Percentiles rank a stretch among this genome's conserved stretches.
Conservation (phyloP, 2,113 vertebrate species). For the Hassar affinis region DNA sequence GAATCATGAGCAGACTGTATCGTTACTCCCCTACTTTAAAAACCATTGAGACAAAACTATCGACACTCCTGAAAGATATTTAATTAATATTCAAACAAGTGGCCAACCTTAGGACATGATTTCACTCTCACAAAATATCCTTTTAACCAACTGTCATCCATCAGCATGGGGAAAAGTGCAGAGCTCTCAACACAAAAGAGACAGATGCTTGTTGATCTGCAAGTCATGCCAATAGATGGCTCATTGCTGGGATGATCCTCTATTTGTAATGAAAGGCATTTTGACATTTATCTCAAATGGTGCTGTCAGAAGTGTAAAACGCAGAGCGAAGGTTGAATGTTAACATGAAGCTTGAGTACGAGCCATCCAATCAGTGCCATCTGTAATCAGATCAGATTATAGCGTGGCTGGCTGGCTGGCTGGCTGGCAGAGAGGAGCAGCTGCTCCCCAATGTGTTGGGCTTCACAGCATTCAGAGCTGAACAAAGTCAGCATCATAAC, state of each 20-base stretch:
- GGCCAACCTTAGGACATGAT: not conserved
- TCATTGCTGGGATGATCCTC: not conserved
- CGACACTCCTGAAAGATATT: not conserved
- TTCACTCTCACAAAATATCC: not conserved
- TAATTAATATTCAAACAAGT: not conserved
- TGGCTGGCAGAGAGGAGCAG: slow-evolving; percentile 48
- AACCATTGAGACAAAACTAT: not conserved
- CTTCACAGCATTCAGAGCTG: slow-evolving; percentile 16
- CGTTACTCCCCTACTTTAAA: too few relatives aligned
- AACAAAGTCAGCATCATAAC: slow-evolving; percentile 27
- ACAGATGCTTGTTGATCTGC: not conserved
- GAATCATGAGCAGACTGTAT: too few relatives aligned
- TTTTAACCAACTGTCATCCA: not conserved
- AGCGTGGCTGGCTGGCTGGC: slow-evolving; percentile 53
- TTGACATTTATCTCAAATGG: not conserved
- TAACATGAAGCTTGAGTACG: slow-evolving; percentile 18
- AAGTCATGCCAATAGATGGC: not conserved
- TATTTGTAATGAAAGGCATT: not conserved
- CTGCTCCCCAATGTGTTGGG: slow-evolving; percentile 50
- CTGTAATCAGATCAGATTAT: slow-evolving; percentile 62
- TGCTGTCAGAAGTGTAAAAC: slow-evolving; percentile 1
- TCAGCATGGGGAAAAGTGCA: not conserved
- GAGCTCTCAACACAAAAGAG: not conserved
- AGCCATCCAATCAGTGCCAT: slow-evolving; percentile 43
- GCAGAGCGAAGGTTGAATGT: slow-evolving; percentile 23